Evolutionary conservation across 2,888 invertebrate species (phyloP), one percentile per base, ranked within the genome.

Genomic region (Lacanobia wlatinum): DNA sequence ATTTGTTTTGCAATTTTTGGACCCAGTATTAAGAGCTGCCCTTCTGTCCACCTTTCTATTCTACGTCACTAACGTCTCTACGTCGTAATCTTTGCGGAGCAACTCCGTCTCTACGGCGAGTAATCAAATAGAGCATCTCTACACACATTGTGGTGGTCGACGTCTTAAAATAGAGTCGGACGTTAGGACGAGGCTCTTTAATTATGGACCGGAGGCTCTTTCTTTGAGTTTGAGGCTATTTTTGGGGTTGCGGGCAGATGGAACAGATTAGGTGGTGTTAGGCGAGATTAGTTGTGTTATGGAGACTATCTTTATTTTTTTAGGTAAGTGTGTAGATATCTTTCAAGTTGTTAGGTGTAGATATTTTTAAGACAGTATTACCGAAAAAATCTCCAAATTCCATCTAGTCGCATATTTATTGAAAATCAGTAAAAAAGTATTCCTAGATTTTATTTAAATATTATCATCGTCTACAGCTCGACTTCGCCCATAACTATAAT

Each of bases 101-200:
- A 70, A 55, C 61, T 40, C 48, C 67, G 63, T 62, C 53, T 76
- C 78, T 18, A 55, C 46, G 23, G 28, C 66, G 67, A 52, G 77
- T 80, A 83, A 82, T 82, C 83, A 82, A 79, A 83, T 82, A 82
- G 79, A 83, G 75, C 82, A 75, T 83, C 81, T 75, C 59, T 65
- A 76, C 69, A 55, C 62, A 73, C 52, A 16, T 48, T 66, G 40
- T 73, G n/a, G 21, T 48, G 43, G 34, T 55, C 46, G 23, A 23
- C 38, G 50, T 78, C 68, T 81, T 63, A 71, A 68, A 74, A 78
- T 81, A 82, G 65, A 68, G 38, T 40, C 23, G 34, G 48, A 38
- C 21, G 50, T 9, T 46, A 74, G 72, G 46, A 73, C 46, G 50
- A 65, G 48, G 55, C 28, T 67, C 61, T 68, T 83, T 73, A 70